Conservation (phyloP, 2,797 vertebrate species). For the Thamnophis elegans region DNA sequence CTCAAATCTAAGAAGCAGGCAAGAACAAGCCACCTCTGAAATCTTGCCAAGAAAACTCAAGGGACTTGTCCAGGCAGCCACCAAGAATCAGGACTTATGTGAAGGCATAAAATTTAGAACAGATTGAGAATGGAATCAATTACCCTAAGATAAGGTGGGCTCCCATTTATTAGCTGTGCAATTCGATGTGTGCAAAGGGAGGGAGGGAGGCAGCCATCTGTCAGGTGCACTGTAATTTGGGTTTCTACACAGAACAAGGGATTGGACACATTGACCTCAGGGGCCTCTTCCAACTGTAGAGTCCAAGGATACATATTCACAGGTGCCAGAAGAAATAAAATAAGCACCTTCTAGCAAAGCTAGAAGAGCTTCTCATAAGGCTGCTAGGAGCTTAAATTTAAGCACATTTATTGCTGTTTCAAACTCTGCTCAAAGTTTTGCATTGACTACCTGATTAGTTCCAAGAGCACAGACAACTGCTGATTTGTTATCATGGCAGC, state of each 20-base stretch:
- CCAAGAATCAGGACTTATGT: not conserved
- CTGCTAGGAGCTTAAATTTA: conserved; percentile 21
- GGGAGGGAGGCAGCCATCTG: not conserved
- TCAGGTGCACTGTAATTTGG: not conserved
- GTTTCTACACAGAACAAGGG: not conserved
- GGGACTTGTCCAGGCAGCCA: not conserved
- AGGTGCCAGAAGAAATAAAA: conserved; percentile 45
- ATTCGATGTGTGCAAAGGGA: not conserved
- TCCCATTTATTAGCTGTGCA: not conserved
- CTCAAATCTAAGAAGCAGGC: not conserved
- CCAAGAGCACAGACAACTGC: not conserved
- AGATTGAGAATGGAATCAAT: not conserved
- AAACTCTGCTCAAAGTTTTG: not conserved
- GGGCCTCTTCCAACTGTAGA: not conserved
- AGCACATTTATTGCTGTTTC: conserved; percentile 28
- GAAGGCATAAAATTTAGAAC: not conserved
- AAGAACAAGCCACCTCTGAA: not conserved
- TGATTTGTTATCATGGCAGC: conserved; percentile 17
- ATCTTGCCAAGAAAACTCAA: not conserved
- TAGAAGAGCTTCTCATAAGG: conserved; percentile 13
- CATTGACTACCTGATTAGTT: not conserved
- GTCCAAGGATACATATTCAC: conserved; percentile 50
- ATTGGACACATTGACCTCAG: not conserved
- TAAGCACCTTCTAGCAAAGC: conserved; percentile 42
- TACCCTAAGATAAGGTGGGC: not conserved